Evolutionary conservation across 2,888 invertebrate genomes (phyloP).

Genomic region (Plagodis pulveraria): DNA sequence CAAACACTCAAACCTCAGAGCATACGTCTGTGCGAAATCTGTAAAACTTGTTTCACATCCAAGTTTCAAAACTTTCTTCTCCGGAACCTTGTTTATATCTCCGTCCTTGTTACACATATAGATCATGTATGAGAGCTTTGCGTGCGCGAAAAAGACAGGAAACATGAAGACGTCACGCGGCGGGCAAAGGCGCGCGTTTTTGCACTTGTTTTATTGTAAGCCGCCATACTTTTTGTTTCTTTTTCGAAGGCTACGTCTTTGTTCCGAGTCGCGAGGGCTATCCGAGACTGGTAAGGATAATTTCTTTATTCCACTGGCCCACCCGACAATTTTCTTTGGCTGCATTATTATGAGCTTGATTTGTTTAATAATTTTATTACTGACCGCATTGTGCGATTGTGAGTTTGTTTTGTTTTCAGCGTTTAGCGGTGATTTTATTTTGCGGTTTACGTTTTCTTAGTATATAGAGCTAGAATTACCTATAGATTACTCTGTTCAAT

Average conservation of each 20-base stretch:
- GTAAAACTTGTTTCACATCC: slow-evolving; percentile 80
- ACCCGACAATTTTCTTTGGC: slow-evolving; percentile 82
- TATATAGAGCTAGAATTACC: no score
- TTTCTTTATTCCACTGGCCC: slow-evolving; percentile 80
- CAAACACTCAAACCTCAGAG: slow-evolving; percentile 57
- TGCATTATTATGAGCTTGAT: slow-evolving; percentile 82
- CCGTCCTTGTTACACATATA: slow-evolving; percentile 60
- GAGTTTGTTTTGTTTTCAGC: slow-evolving; percentile 63
- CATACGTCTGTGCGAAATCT: slow-evolving; percentile 77
- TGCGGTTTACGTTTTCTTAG: slow-evolving; percentile 34
- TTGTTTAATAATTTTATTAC: slow-evolving; percentile 85
- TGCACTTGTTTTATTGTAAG: slow-evolving; percentile 81
- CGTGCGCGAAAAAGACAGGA: slow-evolving; percentile 68
- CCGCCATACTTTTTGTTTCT: slow-evolving; percentile 56
- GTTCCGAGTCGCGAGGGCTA: slow-evolving; percentile 73
- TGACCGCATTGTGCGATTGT: slow-evolving; percentile 62
- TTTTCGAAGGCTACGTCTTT: slow-evolving; percentile 80
- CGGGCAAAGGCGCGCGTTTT: slow-evolving; percentile 80
- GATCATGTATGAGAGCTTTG: slow-evolving; percentile 43
- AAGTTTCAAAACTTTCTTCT: slow-evolving; percentile 79
- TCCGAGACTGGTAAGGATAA: slow-evolving; percentile 78
- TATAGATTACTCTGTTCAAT: no score
- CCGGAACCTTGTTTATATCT: slow-evolving; percentile 56
- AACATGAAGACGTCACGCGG: slow-evolving; percentile 83
- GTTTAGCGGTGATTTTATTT: slow-evolving; percentile 47